Conservation (phyloP, 2,888 invertebrate genomes). For the Biston betularia region DNA sequence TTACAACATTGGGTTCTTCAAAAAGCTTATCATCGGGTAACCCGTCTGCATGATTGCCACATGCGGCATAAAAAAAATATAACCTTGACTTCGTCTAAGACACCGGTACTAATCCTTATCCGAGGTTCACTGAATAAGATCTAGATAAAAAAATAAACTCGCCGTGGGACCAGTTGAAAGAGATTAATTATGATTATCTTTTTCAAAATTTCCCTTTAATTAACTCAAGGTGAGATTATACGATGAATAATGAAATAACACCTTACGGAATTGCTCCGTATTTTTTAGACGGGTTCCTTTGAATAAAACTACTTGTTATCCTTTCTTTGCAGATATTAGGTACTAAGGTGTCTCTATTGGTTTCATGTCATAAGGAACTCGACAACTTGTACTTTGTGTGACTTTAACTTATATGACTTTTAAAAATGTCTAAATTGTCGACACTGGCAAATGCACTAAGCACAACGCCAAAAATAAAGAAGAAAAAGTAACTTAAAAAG, state of each 20-base stretch:
- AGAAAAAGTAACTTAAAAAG: too few relatives aligned
- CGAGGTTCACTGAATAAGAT: slow-evolving; percentile 5
- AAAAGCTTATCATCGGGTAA: too few relatives aligned
- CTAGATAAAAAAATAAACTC: slow-evolving; percentile 4
- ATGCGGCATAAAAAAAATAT: too few relatives aligned
- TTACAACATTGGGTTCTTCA: too few relatives aligned
- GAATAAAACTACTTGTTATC: slow-evolving; percentile 1
- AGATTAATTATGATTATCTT: slow-evolving; percentile 35
- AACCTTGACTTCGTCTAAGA: neutral
- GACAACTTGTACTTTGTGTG: too few relatives aligned
- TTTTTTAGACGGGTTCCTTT: slow-evolving; percentile 8
- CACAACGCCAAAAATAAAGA: too few relatives aligned
- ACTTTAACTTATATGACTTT: too few relatives aligned
- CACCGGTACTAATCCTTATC: neutral
- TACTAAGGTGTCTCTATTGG: slow-evolving; percentile 8
- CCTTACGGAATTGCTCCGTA: neutral
- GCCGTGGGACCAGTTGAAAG: slow-evolving; percentile 8
- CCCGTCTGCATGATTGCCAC: too few relatives aligned
- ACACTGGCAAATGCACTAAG: too few relatives aligned
- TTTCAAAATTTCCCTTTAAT: slow-evolving; percentile 25
- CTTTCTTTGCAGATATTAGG: neutral
- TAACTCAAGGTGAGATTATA: slow-evolving; percentile 5
- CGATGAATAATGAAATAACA: slow-evolving; percentile 9
- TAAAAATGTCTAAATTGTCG: too few relatives aligned
- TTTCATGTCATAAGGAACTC: too few relatives aligned